Evolutionary conservation across 2,113 vertebrate genomes (phyloP).

Genomic region (Bubo bubo): DNA sequence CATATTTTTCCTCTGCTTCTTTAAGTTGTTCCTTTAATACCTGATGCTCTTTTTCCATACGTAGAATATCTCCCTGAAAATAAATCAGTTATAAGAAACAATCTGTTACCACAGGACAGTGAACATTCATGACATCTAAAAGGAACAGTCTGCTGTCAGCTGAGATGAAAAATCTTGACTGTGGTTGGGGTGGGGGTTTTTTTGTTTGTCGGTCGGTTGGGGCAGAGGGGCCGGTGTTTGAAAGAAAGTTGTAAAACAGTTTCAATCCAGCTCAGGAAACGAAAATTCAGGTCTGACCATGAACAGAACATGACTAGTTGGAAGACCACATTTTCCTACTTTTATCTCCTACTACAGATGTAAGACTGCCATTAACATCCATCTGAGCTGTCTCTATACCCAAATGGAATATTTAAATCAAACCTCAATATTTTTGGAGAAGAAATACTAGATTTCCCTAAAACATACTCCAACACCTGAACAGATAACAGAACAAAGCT

Average conservation of each 20-base stretch:
- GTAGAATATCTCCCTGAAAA: slow-evolving; percentile 84
- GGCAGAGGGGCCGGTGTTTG: neutral
- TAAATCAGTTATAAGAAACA: neutral
- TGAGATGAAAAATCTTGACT: neutral
- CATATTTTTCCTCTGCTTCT: slow-evolving; percentile 59
- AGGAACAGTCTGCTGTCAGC: neutral
- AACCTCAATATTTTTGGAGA: neutral
- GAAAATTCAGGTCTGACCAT: neutral
- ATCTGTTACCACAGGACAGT: neutral
- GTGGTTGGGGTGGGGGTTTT: neutral
- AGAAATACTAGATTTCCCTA: neutral
- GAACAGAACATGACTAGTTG: neutral
- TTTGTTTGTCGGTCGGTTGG: neutral
- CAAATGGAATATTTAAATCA: neutral
- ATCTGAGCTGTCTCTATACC: neutral
- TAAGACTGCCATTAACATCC: neutral
- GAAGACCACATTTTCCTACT: neutral
- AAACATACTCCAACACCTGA: neutral
- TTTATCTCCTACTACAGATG: neutral
- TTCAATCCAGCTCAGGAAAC: neutral
- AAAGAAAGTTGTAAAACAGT: neutral
- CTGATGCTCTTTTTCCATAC: slow-evolving; percentile 75
- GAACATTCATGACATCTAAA: neutral
- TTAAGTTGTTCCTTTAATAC: slow-evolving; percentile 73
- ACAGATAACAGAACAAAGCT: neutral